Evolutionary conservation across 92 coral and sea anemone genomes (phyloP).

Genomic region (Zoanthus gigantus): DNA sequence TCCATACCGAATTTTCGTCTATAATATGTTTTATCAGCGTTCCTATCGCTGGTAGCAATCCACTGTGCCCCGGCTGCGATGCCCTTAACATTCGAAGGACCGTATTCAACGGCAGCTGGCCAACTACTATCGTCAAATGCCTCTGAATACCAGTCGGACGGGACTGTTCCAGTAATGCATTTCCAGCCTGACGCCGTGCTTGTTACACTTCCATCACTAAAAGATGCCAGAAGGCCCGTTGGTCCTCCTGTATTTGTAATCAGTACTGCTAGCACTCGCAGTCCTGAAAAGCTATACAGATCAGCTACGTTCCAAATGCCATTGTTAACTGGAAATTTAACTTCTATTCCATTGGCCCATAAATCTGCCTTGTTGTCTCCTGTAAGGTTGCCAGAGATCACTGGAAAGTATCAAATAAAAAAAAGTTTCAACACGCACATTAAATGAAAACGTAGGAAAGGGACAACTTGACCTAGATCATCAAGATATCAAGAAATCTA

Average conservation of each 20-base stretch:
- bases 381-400: background rate
- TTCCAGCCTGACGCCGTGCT: slow-evolving; percentile 66
- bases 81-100: background rate
- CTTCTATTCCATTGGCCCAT: slow-evolving; percentile 12
- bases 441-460: no score
- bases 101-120: slow-evolving; percentile 32
- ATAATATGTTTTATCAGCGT: slow-evolving; percentile 17
- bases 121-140: slow-evolving; percentile 80
- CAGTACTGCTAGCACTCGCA: slow-evolving; percentile 69
- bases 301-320: background rate
- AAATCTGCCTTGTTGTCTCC: background rate
- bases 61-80: background rate
- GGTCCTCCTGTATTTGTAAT: slow-evolving; percentile 69
- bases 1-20: slow-evolving; percentile 21
- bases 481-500: no score
- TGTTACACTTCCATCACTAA: slow-evolving; percentile 71
- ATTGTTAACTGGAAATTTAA: background rate
- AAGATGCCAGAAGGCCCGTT: slow-evolving; percentile 17
- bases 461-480: no score
- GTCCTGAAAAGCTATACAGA: slow-evolving; percentile 58
- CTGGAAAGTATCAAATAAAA: background rate
- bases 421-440: background rate
- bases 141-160: slow-evolving; percentile 56
- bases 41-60: background rate
- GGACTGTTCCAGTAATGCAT: slow-evolving; percentile 56